Base-by-base conservation (phyloP, 1,140 invertebrate genomes). In the Pectinophora gossypiella region DNA sequence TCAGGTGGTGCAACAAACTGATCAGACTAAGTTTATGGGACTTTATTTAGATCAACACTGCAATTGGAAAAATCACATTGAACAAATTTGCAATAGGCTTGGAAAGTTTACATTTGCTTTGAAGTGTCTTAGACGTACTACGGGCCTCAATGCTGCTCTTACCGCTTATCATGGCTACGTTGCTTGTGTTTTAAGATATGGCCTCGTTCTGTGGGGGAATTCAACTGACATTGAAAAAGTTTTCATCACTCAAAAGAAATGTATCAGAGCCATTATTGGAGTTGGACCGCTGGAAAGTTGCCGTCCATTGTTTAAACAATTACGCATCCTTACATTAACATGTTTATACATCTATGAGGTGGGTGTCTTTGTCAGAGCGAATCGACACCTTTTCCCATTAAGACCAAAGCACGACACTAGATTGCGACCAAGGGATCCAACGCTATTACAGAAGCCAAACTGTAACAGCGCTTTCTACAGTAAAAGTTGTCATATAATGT, bases 181-280 rank as follows among this genome's bases (percentile, higher is more conserved):
- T 5, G 7, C 3, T 12, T 21, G 20, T 6, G n/a, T 12, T 10
- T 15, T 46, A 10, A 10, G 20, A 2, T 46, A 46, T 23, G 44
- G 44, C 3, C 12, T 46, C 12, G 3, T 46, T 2, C 12, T 46
- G 3, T 46, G 44, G 44, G 44, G 44, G 6, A 21, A 46, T 20
- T 22, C 19, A 13, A 9, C 13, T 12, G n/a, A 46, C 12, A 22
- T 22, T 12, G 12, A 22, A n/a, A 12, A 19, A 13, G n/a, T 49
- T 22, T 49, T 38, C 19, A 32, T 49, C 4, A 10, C 20, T 12
- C 32, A 46, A 16, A 46, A 46, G 13, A 46, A 46, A 27, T 46
- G 44, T 15, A 27, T 46, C 3, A 21, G 44, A 21, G 20, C 21
- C 2, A 22, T 46, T 3, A 9, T 5, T 15, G 21, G 21, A 23